Conservation (phyloP, 2,888 invertebrate genomes). For the Mayetiola destructor region DNA sequence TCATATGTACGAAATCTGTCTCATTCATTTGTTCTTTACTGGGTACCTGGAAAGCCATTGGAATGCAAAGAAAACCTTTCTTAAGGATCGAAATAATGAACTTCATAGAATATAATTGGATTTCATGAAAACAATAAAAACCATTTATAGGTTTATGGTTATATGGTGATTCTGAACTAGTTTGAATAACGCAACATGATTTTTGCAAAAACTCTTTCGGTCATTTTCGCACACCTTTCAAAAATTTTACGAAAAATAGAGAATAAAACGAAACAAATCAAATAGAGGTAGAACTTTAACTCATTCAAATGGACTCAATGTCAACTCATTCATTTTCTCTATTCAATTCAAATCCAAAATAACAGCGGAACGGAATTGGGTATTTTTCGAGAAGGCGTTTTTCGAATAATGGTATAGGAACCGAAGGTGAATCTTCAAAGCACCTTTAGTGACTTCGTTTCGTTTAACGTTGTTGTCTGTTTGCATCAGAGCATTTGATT, state of each 20-base stretch:
- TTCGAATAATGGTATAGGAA: too few relatives aligned
- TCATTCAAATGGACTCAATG: too few relatives aligned
- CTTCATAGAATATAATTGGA: neutral
- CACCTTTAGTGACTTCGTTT: too few relatives aligned
- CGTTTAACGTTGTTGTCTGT: too few relatives aligned
- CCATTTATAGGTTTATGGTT: conserved; percentile 11
- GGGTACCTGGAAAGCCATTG: neutral
- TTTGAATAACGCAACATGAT: neutral
- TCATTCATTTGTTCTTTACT: neutral
- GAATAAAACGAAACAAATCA: too few relatives aligned
- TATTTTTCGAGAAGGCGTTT: too few relatives aligned
- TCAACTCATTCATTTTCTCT: too few relatives aligned
- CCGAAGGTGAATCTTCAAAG: too few relatives aligned
- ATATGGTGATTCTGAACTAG: neutral
- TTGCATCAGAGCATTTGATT: too few relatives aligned
- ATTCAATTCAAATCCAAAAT: too few relatives aligned
- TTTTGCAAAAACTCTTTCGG: neutral
- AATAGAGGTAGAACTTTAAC: too few relatives aligned
- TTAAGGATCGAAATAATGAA: neutral
- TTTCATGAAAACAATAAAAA: neutral
- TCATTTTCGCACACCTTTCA: conserved; percentile 1
- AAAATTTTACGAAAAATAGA: neutral
- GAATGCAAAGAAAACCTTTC: neutral
- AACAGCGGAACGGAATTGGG: too few relatives aligned
- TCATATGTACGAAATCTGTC: conserved; percentile 3